These are phyloP conservation scores for Sakesphorus luctuosus DNA, from an alignment of 2,113 vertebrate species.

Conservation along the genomic window DNA sequence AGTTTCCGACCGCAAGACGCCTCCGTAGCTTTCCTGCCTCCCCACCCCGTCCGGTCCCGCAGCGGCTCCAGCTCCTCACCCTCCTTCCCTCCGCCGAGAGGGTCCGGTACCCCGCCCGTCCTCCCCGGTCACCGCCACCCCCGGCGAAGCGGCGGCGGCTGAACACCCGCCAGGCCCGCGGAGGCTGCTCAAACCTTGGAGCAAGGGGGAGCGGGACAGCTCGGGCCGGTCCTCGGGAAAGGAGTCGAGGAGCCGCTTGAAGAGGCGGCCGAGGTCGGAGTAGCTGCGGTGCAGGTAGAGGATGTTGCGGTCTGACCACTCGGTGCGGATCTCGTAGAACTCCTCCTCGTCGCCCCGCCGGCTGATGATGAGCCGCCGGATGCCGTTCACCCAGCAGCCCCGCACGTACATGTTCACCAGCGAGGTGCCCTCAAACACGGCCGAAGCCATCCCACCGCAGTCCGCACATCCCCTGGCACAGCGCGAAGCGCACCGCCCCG, in stretches of 20 bases:
- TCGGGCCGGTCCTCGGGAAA: conserved; percentile 90
- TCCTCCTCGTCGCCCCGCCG: conserved; percentile 91
- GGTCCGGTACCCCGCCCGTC: background rate
- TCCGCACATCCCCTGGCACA: conserved; percentile 65
- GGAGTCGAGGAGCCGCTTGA: conserved; percentile 86
- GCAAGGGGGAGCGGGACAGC: conserved; percentile 84
- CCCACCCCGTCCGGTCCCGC: background rate
- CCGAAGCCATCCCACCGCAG: conserved; percentile 88
- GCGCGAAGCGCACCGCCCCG: conserved; percentile 45
- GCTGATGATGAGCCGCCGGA: conserved; percentile 90
- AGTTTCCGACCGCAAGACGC: background rate
- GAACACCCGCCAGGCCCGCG: background rate
- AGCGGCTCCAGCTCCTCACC: background rate
- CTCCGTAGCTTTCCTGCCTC: background rate
- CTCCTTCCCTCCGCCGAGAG: background rate
- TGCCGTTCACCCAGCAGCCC: conserved; percentile 97
- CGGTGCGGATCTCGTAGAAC: conserved; percentile 94
- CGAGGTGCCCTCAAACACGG: conserved; percentile 96
- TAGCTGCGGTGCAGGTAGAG: conserved; percentile 93
- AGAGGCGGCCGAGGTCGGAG: conserved; percentile 88
- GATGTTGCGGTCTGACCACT: conserved; percentile 97
- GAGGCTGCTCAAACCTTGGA: conserved; percentile 83
- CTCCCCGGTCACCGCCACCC: background rate
- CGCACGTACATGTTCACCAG: conserved; percentile 97
- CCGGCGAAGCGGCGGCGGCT: background rate